Percentiles rank a stretch among this genome's conserved stretches.
These are phyloP conservation scores for Pocillopora meandrina DNA, from an alignment of 92 coral and sea anemone genomes.

Conservation along the genomic window DNA sequence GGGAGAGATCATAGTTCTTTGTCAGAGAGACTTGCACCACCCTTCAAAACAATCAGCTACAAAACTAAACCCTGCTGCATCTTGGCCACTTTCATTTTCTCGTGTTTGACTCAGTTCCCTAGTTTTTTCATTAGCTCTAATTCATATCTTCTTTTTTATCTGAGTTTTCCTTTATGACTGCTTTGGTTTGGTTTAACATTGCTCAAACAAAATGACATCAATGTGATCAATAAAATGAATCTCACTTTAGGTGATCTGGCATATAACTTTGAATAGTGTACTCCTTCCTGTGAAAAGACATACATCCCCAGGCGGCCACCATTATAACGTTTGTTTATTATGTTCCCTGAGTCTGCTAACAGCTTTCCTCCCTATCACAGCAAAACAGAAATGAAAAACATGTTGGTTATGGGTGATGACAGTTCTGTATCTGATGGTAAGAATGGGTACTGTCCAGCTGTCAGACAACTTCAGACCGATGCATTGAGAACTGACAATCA, in stretches of 20 bases:
- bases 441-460: too few relatives aligned
- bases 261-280: conserved; percentile 41
- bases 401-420: too few relatives aligned
- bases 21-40: too few relatives aligned
- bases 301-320: conserved; percentile 67
- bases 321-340: conserved; percentile 42
- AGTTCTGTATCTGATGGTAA: too few relatives aligned
- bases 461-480: not conserved
- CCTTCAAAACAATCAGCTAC: too few relatives aligned
- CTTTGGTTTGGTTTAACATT: too few relatives aligned
- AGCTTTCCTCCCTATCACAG: conserved; percentile 31
- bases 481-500: not conserved
- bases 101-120: too few relatives aligned
- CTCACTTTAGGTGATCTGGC: conserved; percentile 47
- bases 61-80: too few relatives aligned
- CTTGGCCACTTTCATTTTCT: too few relatives aligned
- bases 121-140: too few relatives aligned
- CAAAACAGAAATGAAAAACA: not conserved
- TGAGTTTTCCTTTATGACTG: too few relatives aligned
- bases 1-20: not conserved
- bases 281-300: conserved; percentile 47
- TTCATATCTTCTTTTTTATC: too few relatives aligned
- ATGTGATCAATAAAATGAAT: not conserved
- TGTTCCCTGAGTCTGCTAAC: conserved; percentile 57
- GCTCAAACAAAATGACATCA: not conserved